phyloP scores from a whole-genome alignment of 53 echinoderm and acorn worm genomes.

The Holothuria leucospilota region DNA sequence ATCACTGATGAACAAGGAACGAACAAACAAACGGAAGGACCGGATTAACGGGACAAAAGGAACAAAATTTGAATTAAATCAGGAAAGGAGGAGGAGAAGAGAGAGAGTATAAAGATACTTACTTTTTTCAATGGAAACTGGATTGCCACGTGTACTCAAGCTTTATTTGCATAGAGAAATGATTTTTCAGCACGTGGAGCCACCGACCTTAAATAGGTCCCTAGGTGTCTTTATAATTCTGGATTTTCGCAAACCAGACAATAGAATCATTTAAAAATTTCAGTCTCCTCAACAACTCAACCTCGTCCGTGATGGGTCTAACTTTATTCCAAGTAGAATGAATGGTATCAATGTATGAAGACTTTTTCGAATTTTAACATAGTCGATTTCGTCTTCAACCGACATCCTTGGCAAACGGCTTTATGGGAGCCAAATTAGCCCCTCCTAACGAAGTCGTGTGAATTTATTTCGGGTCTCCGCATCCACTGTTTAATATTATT shows the following conservation, averaged over 20 bases:
- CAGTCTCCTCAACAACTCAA: constrained; percentile 64
- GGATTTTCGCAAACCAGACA: constrained; percentile 85
- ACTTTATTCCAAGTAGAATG: constrained; percentile 64
- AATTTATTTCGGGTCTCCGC: constrained; percentile 37
- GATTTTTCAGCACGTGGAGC: constrained; percentile 66
- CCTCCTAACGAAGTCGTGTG: constrained; percentile 44
- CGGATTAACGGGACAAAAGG: too few relatives aligned
- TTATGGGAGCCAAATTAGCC: constrained; percentile 40
- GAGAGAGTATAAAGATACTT: background rate
- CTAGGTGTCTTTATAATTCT: constrained; percentile 64
- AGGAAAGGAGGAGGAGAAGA: too few relatives aligned
- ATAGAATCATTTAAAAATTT: constrained; percentile 81
- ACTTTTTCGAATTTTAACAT: constrained; percentile 85
- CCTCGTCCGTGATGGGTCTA: constrained; percentile 44
- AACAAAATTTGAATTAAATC: too few relatives aligned
- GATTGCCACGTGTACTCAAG: constrained; percentile 54
- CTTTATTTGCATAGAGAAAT: constrained; percentile 65
- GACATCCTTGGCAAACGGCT: constrained; percentile 61
- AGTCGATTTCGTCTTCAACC: constrained; percentile 73
- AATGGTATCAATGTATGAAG: constrained; percentile 65
- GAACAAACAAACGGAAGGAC: too few relatives aligned
- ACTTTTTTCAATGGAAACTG: constrained; percentile 46
- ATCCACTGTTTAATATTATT: constrained; percentile 27
- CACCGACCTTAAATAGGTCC: constrained; percentile 59
- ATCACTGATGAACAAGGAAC: too few relatives aligned